Evolutionary conservation across 2,888 invertebrate species (phyloP).

Genomic region (Lasioglossum leucozonium): DNA sequence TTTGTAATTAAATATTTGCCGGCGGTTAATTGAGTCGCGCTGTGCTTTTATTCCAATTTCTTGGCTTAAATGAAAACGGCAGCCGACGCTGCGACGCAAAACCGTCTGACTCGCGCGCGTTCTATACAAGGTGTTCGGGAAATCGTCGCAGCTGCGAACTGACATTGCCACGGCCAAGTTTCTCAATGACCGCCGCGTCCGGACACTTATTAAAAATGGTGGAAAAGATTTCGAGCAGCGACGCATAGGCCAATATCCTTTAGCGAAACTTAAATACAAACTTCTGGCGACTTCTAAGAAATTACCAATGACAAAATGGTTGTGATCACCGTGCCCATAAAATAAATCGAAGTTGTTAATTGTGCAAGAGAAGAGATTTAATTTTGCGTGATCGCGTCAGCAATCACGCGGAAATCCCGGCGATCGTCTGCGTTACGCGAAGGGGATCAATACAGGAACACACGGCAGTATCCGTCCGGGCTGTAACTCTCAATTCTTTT

Average conservation of each 20-base stretch:
- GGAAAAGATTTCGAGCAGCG: not conserved
- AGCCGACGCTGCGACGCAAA: slow-evolving; percentile 19
- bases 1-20: slow-evolving; percentile 76
- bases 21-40: slow-evolving; percentile 74
- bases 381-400: not conserved
- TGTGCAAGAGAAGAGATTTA: not conserved
- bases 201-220: not conserved
- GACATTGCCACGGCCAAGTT: slow-evolving; percentile 23
- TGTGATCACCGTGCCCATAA: no score
- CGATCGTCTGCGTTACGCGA: not conserved
- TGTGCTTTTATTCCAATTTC: slow-evolving; percentile 74
- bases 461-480: not conserved
- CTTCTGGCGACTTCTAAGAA: no score
- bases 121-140: slow-evolving; percentile 57
- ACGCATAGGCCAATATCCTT: not conserved
- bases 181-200: not conserved
- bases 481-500: slow-evolving; percentile 13
- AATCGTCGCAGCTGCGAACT: slow-evolving; percentile 13
- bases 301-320: no score
- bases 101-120: slow-evolving; percentile 41
- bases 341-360: no score
- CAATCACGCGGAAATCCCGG: not conserved
- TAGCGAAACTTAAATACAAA: not conserved
- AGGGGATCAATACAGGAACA: slow-evolving; percentile 3
- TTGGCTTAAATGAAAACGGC: slow-evolving; percentile 67